phyloP scores from a whole-genome alignment of 1,140 invertebrate genomes.

The Ips typographus region DNA sequence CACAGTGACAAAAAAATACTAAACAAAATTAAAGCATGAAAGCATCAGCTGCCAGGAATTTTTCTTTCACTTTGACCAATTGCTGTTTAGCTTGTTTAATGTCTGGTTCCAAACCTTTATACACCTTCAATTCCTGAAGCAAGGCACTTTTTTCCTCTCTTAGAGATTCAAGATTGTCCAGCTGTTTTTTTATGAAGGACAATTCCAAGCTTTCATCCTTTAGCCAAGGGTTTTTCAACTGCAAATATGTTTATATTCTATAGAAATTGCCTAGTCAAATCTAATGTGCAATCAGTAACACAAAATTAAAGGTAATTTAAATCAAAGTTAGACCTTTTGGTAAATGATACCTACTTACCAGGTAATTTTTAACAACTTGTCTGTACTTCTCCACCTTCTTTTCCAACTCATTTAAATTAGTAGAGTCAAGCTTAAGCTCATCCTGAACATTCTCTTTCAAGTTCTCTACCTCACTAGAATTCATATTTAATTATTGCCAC shows the following conservation, averaged over 20 bases:
- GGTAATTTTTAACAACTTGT: conserved; percentile 41
- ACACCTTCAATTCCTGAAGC: conserved; percentile 38
- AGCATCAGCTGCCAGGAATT: neutral
- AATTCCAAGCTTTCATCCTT: conserved; percentile 42
- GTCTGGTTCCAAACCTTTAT: conserved; percentile 44
- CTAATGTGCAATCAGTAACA: neutral
- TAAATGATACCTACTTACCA: too few relatives aligned
- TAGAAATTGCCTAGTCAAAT: neutral
- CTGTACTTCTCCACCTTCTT: conserved; percentile 46
- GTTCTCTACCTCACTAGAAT: conserved; percentile 33
- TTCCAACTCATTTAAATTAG: conserved; percentile 38
- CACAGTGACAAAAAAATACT: neutral
- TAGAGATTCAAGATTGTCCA: conserved; percentile 36
- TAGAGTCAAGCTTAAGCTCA: conserved; percentile 22
- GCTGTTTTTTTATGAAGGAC: conserved; percentile 39
- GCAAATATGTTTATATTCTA: conserved; percentile 16
- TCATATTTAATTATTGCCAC: neutral
- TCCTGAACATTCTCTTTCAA: conserved; percentile 15
- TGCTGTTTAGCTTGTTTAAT: conserved; percentile 44
- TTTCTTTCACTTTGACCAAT: conserved; percentile 36
- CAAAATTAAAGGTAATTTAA: conserved; percentile 4
- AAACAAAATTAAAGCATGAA: neutral
- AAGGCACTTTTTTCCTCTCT: conserved; percentile 41
- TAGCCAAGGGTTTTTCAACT: conserved; percentile 48
- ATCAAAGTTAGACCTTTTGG: conserved; percentile 35